Base-by-base conservation (phyloP, 2,797 vertebrate genomes). In the Ctenopoma kingsleyae region DNA sequence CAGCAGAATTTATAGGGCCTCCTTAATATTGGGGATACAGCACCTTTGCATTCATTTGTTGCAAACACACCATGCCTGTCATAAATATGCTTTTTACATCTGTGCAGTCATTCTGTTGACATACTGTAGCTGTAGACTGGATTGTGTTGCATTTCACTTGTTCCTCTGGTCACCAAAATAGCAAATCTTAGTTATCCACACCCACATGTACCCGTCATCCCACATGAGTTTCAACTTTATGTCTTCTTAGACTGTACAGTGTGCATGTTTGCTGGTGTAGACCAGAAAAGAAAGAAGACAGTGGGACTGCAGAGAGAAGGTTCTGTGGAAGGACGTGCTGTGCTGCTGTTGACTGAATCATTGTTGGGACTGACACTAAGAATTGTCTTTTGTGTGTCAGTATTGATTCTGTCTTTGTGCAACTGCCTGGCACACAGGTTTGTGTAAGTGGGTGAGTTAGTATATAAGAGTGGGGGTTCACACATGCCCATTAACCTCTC, bases 341-440 rank as follows among this genome's bases (percentile, higher is more conserved):
- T 59, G n/a, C 59, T 59, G 57, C 41, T 67, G 35, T 35, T 43
- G 32, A 56, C 52, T 55, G 67, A 74, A 65, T 49, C 46, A 67
- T 63, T 60, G 65, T 58, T 73, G 67, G 53, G 69, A 63, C 35
- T 17, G 48, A 74, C 73, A 71, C 49, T 74, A 40, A 23, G 30
- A 71, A 27, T 57, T 23, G 16, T 67, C 69, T 71, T 16, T 49
- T 64, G 49, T 68, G 67, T 77, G 54, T 81, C 67, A 38, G 53
- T 78, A 74, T 83, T 60, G 62, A 79, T 78, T 80, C 47, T 43
- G 52, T 77, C 56, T 67, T 43, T 63, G 47, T 75, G 57, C 62
- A 67, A 67, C n/a, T 19, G 22, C 17, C 51, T 57, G 19, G 22
- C 8, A 32, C 50, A 30, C 19, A 36, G 23, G 43, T 61, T 52